Conservation (phyloP, 2,797 vertebrate genomes). For the Gobionotothen gibberifrons region DNA sequence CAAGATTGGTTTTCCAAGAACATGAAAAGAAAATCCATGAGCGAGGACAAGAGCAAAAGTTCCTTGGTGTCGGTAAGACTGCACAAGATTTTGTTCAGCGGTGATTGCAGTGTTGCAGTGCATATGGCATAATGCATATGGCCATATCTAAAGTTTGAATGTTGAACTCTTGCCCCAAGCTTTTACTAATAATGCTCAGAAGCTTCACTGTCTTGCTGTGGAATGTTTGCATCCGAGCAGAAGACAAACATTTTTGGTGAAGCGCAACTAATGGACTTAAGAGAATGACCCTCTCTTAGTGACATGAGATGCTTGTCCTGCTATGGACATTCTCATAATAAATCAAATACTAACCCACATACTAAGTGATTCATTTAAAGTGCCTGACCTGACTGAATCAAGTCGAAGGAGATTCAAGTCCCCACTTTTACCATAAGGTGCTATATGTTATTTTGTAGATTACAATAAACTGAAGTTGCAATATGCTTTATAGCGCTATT, state of each 20-base stretch:
- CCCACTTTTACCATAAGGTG: neutral
- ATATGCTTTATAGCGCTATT: neutral
- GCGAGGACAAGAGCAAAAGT: slow-evolving; percentile 43
- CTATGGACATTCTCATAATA: slow-evolving; percentile 11
- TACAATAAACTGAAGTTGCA: neutral
- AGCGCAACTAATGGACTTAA: slow-evolving; percentile 45
- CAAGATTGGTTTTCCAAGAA: slow-evolving; percentile 59
- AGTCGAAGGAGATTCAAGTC: neutral
- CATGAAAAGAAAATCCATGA: slow-evolving; percentile 57
- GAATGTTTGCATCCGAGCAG: slow-evolving; percentile 63
- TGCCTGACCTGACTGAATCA: slow-evolving; percentile 11
- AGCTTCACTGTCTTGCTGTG: slow-evolving; percentile 46
- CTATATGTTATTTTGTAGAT: neutral
- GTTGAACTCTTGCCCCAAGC: slow-evolving; percentile 28
- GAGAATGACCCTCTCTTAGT: neutral
- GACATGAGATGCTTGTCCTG: slow-evolving; percentile 6
- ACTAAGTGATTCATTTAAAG: slow-evolving; percentile 10
- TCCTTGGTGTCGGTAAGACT: slow-evolving; percentile 73
- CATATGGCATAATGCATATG: slow-evolving; percentile 43
- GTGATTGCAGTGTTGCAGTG: slow-evolving; percentile 63
- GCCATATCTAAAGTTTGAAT: slow-evolving; percentile 37
- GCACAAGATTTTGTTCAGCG: slow-evolving; percentile 48
- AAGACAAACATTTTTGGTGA: slow-evolving; percentile 28
- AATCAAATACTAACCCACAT: slow-evolving; percentile 6
- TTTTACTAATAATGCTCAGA: slow-evolving; percentile 57